These are phyloP conservation scores for Platysternon megacephalum DNA, from an alignment of 2,113 vertebrate species.

Conservation along the genomic window DNA sequence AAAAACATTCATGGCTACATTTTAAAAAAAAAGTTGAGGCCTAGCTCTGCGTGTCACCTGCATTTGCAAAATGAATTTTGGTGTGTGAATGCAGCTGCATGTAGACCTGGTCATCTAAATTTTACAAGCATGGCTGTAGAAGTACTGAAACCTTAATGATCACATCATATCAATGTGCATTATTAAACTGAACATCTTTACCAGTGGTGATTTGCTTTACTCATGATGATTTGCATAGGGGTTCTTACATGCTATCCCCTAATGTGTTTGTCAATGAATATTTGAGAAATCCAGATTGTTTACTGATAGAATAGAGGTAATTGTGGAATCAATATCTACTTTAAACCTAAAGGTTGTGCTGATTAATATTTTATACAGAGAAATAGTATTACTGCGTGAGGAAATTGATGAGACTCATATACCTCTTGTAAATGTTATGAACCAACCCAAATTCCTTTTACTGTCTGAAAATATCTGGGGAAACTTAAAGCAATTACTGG, in stretches of 20 bases:
- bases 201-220: neutral
- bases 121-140: neutral
- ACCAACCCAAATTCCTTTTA: neutral
- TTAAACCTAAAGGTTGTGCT: neutral
- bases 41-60: neutral
- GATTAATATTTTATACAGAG: conserved; percentile 45
- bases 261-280: neutral
- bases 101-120: neutral
- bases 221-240: neutral
- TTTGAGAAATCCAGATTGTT: conserved; percentile 1
- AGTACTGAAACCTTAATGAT: neutral
- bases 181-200: neutral
- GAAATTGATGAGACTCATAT: neutral
- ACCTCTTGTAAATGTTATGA: conserved; percentile 33
- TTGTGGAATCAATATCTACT: conserved; percentile 34
- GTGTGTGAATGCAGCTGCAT: neutral
- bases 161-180: neutral
- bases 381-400: neutral
- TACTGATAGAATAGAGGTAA: conserved; percentile 4
- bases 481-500: neutral
- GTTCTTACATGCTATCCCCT: neutral
- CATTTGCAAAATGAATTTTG: neutral
- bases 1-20: neutral
- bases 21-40: neutral
- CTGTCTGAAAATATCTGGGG: neutral